Evolutionary conservation across 2,113 vertebrate genomes (phyloP).

Genomic region (Anthoscopus minutus): DNA sequence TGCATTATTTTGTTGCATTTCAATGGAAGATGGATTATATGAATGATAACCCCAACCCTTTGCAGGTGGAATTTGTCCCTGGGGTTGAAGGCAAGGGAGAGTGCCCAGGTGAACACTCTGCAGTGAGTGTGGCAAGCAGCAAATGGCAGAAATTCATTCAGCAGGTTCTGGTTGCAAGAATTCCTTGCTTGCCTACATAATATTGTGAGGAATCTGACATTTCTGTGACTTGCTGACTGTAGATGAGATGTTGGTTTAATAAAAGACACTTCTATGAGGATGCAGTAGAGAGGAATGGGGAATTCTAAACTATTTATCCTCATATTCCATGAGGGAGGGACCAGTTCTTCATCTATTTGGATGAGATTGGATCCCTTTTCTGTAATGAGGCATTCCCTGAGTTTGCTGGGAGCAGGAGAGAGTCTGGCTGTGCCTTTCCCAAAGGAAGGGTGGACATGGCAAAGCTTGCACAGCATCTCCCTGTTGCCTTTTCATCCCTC

Average conservation of each 20-base stretch:
- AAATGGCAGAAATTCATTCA: neutral
- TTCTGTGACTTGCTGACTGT: neutral
- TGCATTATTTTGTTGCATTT: neutral
- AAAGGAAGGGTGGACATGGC: neutral
- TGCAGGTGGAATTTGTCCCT: neutral
- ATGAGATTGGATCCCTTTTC: neutral
- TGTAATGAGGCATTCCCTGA: accelerated
- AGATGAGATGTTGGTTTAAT: neutral
- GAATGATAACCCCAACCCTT: neutral
- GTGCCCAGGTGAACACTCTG: neutral
- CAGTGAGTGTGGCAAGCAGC: neutral
- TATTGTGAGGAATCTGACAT: neutral
- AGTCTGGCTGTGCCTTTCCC: neutral
- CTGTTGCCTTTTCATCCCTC: neutral
- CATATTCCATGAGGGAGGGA: accelerated
- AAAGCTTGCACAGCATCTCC: neutral
- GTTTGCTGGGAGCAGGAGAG: neutral
- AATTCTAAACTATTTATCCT: neutral
- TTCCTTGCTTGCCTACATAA: neutral
- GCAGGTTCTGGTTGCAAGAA: neutral
- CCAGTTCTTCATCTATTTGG: neutral
- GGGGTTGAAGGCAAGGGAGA: neutral
- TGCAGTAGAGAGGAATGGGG: neutral
- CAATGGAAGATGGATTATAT: neutral
- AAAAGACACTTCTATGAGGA: neutral